A percentile compares a stretch with the other conserved stretches of the same genome.
Conservation (phyloP, 2,888 invertebrate genomes). For the Ptychoptera contaminata region DNA sequence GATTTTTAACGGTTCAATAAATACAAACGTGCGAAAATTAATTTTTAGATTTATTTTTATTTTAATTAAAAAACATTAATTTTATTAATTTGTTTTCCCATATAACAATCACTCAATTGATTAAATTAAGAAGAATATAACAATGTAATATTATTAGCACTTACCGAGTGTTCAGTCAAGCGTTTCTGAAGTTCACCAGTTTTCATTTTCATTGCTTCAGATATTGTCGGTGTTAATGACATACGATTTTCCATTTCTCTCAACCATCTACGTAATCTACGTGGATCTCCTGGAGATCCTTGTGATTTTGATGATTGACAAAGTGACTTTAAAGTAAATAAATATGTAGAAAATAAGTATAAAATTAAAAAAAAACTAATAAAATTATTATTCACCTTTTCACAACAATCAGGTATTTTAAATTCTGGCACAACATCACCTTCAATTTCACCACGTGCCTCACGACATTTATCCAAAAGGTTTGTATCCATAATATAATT, state of each 20-base stretch:
- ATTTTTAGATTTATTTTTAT: too few species aligned
- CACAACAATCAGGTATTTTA: constrained; percentile 17
- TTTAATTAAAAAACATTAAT: neutral
- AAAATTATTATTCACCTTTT: constrained; percentile 23
- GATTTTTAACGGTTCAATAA: too few species aligned
- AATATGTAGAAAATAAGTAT: too few species aligned
- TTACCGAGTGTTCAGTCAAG: constrained; percentile 71
- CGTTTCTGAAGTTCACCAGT: constrained; percentile 60
- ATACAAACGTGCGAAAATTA: too few species aligned
- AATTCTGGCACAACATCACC: constrained; percentile 18
- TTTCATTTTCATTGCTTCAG: constrained; percentile 52
- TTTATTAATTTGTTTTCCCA: neutral
- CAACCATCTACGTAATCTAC: constrained; percentile 64
- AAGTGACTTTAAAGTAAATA: constrained; percentile 18
- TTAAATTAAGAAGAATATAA: too few species aligned
- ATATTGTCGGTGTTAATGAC: constrained; percentile 49
- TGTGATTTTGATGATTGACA: constrained; percentile 20
- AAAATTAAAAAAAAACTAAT: constrained; percentile 1
- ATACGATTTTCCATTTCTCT: constrained; percentile 71
- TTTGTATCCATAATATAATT: constrained; percentile 92
- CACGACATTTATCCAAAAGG: constrained; percentile 76
- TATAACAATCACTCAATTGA: neutral
- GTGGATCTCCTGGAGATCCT: constrained; percentile 26
- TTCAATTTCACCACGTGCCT: constrained; percentile 32
- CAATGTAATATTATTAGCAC: constrained; percentile 19